These are phyloP conservation scores for Sebastes oblongus DNA, from an alignment of 2,797 vertebrate genomes.

Conservation along the genomic window DNA sequence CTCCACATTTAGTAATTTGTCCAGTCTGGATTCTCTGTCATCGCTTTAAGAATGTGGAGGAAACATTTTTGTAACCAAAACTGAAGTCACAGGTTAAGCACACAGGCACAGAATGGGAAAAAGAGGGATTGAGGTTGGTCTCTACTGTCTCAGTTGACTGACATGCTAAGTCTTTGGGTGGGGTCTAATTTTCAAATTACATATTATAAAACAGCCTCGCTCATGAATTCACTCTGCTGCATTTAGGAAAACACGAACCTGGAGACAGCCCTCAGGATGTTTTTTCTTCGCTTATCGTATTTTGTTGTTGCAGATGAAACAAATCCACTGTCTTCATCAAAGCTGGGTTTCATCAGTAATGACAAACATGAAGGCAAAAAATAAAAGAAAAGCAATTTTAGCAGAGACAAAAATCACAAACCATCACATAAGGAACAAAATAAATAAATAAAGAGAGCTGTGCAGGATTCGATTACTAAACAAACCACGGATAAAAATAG, in stretches of 20 bases:
- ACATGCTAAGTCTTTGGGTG: conserved; percentile 64
- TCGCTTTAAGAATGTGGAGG: conserved; percentile 26
- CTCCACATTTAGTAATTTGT: conserved; percentile 42
- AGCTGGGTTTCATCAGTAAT: conserved; percentile 47
- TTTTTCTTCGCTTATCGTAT: conserved; percentile 29
- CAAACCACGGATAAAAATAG: conserved; percentile 68
- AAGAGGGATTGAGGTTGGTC: conserved; percentile 45
- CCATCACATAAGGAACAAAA: conserved; percentile 60
- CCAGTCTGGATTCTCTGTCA: conserved; percentile 36
- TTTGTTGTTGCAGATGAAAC: conserved; percentile 43
- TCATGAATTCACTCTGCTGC: conserved; percentile 37
- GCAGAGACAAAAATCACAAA: conserved; percentile 51
- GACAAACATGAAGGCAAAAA: conserved; percentile 40
- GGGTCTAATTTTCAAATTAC: conserved; percentile 46
- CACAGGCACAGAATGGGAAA: conserved; percentile 58
- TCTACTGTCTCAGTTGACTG: conserved; percentile 44
- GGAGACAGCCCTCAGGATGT: conserved; percentile 32
- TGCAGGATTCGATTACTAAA: conserved; percentile 66
- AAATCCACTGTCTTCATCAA: conserved; percentile 50
- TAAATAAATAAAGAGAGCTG: conserved; percentile 71
- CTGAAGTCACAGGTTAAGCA: conserved; percentile 54
- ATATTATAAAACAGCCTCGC: conserved; percentile 43
- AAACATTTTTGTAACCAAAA: conserved; percentile 50
- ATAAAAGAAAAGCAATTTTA: conserved; percentile 33
- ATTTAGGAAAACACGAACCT: conserved; percentile 46